Percentiles rank a stretch among this genome's conserved stretches.
Conservation (phyloP, 2,888 invertebrate genomes). For the Polia nebulosa region DNA sequence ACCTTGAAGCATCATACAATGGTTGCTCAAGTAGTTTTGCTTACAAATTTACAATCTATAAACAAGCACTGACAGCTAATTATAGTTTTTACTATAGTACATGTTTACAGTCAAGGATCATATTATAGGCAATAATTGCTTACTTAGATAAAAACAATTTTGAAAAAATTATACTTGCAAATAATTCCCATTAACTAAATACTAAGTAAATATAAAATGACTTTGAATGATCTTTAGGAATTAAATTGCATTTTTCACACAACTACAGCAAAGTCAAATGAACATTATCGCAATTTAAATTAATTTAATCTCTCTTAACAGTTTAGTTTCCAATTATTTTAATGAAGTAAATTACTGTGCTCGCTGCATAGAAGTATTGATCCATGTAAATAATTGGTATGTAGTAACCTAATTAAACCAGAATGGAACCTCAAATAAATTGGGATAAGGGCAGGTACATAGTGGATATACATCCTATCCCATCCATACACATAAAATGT, state of each 20-base stretch:
- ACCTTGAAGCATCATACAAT: constrained; percentile 56
- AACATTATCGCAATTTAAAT: constrained; percentile 25
- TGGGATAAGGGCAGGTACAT: too few species aligned
- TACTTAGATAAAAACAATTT: not conserved
- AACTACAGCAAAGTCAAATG: not conserved
- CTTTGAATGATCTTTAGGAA: not conserved
- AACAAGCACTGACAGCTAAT: constrained; percentile 32
- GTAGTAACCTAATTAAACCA: not conserved
- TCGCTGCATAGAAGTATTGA: not conserved
- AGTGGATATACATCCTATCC: too few species aligned
- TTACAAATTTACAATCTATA: constrained; percentile 42
- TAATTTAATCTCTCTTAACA: constrained; percentile 17
- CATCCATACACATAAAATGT: not conserved
- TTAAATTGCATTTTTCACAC: not conserved
- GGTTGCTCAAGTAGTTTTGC: constrained; percentile 36
- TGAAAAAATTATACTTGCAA: not conserved
- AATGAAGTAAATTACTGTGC: not conserved
- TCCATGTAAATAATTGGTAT: constrained; percentile 1
- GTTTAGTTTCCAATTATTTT: constrained; percentile 18
- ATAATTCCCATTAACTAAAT: constrained; percentile 9
- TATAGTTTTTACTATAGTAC: constrained; percentile 23
- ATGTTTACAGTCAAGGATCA: not conserved
- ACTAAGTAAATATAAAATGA: not conserved
- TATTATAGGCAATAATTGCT: not conserved
- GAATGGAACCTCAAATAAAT: not conserved